phyloP scores from a whole-genome alignment of 2,888 invertebrate genomes.

The Eurytoma californica region DNA sequence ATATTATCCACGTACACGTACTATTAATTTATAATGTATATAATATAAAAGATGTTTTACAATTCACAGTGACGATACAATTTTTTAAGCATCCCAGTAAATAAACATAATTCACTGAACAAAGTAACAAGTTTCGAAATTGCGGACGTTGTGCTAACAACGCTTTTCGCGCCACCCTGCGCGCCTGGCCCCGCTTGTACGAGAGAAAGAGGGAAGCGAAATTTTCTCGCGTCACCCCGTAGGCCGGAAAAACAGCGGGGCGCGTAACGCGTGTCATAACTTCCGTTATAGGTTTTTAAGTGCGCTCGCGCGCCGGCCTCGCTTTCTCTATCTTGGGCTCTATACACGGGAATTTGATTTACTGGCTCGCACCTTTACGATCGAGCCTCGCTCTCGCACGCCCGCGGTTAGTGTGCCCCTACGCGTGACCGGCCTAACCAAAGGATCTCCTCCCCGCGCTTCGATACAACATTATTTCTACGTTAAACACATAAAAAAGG shows the following conservation, averaged over 20 bases:
- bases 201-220: constrained; percentile 21
- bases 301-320: constrained; percentile 51
- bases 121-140: constrained; percentile 37
- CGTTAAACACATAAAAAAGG: constrained; percentile 49
- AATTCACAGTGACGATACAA: too few relatives aligned
- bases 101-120: constrained; percentile 34
- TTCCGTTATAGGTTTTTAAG: constrained; percentile 64
- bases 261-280: constrained; percentile 59
- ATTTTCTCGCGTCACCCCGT: constrained; percentile 38
- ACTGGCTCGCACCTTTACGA: constrained; percentile 64
- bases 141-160: background rate
- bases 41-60: too few relatives aligned
- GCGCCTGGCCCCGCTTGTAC: background rate
- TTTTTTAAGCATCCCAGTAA: background rate
- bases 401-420: constrained; percentile 49
- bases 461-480: constrained; percentile 55
- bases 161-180: background rate
- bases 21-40: too few relatives aligned
- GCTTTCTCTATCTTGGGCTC: constrained; percentile 24
- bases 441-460: constrained; percentile 40
- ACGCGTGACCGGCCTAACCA: constrained; percentile 51
- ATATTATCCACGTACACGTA: too few relatives aligned
- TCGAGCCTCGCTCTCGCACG: constrained; percentile 58
- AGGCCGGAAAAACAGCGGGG: constrained; percentile 54
- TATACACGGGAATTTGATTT: constrained; percentile 63